Base-by-base conservation (phyloP, 2,888 invertebrate genomes). In the Hesperia comma region DNA sequence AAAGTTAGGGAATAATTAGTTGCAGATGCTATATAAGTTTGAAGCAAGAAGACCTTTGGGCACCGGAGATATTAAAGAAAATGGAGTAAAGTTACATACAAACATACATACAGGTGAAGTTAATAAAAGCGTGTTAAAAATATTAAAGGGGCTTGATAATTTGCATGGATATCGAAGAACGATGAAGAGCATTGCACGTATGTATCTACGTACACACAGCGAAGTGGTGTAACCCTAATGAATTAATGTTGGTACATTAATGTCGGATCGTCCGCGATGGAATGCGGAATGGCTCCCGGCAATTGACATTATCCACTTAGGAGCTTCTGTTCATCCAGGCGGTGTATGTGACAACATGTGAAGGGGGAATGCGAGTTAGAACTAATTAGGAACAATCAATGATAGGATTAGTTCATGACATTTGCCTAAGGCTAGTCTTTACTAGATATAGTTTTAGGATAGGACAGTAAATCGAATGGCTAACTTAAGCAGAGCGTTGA, bases 241-340 rank as follows among this genome's bases (percentile, higher is more conserved):
- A 85, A 83, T 83, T 84, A 85, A 88, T 87, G 85, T 79, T 75
- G 75, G 75, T 78, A 81, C 84, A 87, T 88, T 86, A 87, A 87
- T 86, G 84, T 83, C 82, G 83, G 85, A 84, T 81, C 81, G 80
- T 70, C 84, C 79, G 26, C 79, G 70, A 58, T 74, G 90, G 92
- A 91, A 92, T 91, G 92, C 92, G 92, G 92, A 92, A 92, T 90
- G 84, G 79, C 81, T 83, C 76, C 77, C 75, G 76, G 79, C 88
- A 86, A 86, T 87, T 86, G 89, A 89, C 86, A 88, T 90, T 90
- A 90, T 89, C 89, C 89, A 88, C 89, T 92, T 90, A 89, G 79
- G 78, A 81, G 83, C 85, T 84, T 81, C 87, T 86, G 84, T 82
- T 81, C 83, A 78, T 81, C 78, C 80, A 67, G 70, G 61, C 77